Base-by-base conservation (phyloP, 2,888 invertebrate species). In the Oscheius sp. region DNA sequence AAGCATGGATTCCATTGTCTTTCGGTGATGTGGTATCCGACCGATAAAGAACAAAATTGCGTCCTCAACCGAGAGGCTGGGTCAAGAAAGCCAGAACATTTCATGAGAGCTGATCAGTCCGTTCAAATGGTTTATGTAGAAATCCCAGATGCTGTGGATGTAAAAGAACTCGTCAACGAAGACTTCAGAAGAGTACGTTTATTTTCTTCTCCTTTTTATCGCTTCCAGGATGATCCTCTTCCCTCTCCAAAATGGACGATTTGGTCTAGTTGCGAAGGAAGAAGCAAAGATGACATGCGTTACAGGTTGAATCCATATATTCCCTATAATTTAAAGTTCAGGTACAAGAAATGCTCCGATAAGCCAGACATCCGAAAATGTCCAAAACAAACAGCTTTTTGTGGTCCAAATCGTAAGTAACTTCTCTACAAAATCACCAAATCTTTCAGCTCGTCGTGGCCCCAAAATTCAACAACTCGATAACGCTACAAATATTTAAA, bases 211-310 rank as follows among this genome's bases (percentile, higher is more conserved):
- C 17, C 12, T 29, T 5, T 17, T 20, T 31, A 5, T 17, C 29
- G 17, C 6, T 17, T 55, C 34, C 15, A 55, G 55, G 55, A 55
- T 34, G 55, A 34, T 34, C 55, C 55, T n/a, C 20, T 55, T 31
- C 31, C 15, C 23, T 33, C 3, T 4, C 23, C 55, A 23, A 55
- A 55, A 55, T 55, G 55, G 55, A 61, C 61, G 1, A 29, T 61
- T 15, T 61, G 61, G 61, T 61, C 61, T 4, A 45, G 42, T 25
- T 61, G 61, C 31, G 61, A 61, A 8, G 61, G 61, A 42, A 39
- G 37, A 17, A 31, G 15, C 15, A 45, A 39, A 20, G 45, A 61
- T 27, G 39, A 17, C 25, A 8, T 61, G 42, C 33, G 42, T 23
- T 61, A 39, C 42, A 55, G n/a, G n/a, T n/a, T n/a, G n/a, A n/a